These are phyloP conservation scores for Pelecanoides urinatrix DNA, from an alignment of 2,113 vertebrate species.

Conservation along the genomic window DNA sequence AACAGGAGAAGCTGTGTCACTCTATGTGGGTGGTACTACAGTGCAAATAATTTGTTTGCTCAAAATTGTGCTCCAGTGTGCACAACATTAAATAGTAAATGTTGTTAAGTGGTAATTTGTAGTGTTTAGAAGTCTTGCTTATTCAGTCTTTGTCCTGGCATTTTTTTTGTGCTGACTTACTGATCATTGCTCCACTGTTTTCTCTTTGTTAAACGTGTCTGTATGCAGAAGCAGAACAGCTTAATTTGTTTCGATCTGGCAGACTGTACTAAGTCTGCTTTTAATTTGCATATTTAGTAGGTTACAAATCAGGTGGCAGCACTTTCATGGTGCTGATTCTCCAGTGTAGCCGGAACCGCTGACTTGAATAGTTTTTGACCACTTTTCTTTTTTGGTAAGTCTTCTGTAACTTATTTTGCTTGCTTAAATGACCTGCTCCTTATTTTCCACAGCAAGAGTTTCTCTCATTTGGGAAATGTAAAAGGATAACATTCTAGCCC, in stretches of 20 bases:
- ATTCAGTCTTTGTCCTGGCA: background rate
- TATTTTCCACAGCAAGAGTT: slow-evolving; percentile 27
- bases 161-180: background rate
- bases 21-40: background rate
- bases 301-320: slow-evolving; percentile 20
- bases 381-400: background rate
- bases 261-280: background rate
- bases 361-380: slow-evolving; percentile 6
- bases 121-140: background rate
- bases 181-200: background rate
- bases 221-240: background rate
- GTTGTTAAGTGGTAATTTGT: background rate
- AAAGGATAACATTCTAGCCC: slow-evolving; percentile 16
- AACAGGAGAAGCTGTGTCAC: background rate
- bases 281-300: background rate
- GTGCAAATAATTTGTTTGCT: background rate
- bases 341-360: background rate
- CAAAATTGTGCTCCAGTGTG: background rate
- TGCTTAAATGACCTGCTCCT: slow-evolving; percentile 5
- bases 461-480: slow-evolving; percentile 20
- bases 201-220: background rate
- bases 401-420: background rate
- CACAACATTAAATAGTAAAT: background rate
- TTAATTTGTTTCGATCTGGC: slow-evolving; percentile 28
- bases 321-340: background rate